Evolutionary conservation across 2,113 vertebrate genomes (phyloP).

Genomic region (Arenaria interpres): DNA sequence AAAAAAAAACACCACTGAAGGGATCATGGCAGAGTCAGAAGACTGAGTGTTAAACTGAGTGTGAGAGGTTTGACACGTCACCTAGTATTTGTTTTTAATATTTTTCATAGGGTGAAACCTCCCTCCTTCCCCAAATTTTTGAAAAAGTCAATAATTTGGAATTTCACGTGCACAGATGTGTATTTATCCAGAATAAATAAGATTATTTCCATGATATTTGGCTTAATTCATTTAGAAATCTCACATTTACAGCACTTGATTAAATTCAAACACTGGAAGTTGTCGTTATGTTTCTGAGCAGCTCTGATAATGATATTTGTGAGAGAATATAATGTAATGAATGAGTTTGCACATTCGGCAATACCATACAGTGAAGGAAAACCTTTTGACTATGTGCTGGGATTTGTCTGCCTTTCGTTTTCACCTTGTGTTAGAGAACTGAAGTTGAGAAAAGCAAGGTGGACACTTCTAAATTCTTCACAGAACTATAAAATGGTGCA

Average conservation of each 20-base stretch:
- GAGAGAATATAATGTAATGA: not conserved
- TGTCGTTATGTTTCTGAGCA: not conserved
- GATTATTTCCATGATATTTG: not conserved
- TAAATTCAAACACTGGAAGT: not conserved
- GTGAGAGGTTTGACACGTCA: not conserved
- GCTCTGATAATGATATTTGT: not conserved
- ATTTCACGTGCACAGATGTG: not conserved
- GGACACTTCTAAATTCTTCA: not conserved
- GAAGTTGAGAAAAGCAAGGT: not conserved
- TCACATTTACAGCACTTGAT: not conserved
- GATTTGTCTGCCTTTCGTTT: not conserved
- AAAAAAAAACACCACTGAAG: not conserved
- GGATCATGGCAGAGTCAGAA: not conserved
- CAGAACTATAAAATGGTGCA: not conserved
- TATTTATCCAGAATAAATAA: not conserved
- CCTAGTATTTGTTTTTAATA: not conserved
- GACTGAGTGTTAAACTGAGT: not conserved
- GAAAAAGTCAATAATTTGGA: not conserved
- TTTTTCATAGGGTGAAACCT: not conserved
- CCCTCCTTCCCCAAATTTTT: not conserved
- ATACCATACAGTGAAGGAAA: not conserved
- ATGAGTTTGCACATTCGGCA: not conserved
- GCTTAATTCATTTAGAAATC: not conserved
- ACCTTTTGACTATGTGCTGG: not conserved
- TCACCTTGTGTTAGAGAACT: not conserved